phyloP scores from a whole-genome alignment of 35 echinoderm and acorn worm species.

The Apostichopus californicus region DNA sequence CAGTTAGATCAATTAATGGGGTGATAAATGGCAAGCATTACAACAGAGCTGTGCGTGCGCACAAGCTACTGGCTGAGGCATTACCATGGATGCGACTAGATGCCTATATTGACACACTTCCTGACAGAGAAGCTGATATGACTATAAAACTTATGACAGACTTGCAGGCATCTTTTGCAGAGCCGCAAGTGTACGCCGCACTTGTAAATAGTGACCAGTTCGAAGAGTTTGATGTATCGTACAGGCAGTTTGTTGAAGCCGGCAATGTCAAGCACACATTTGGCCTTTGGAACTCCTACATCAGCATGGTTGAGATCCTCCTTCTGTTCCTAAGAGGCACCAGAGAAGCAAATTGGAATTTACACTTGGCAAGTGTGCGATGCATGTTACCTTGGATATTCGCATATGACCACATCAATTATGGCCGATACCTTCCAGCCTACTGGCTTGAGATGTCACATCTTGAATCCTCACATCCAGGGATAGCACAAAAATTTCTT shows the following conservation, averaged over 20 bases:
- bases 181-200: too few relatives aligned
- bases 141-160: slow-evolving; percentile 55
- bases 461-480: too few relatives aligned
- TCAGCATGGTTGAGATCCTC: slow-evolving; percentile 21
- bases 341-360: slow-evolving; percentile 61
- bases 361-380: slow-evolving; percentile 64
- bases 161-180: background rate
- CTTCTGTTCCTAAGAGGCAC: background rate
- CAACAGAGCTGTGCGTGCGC: slow-evolving; percentile 69
- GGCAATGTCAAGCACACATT: background rate
- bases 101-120: too few relatives aligned
- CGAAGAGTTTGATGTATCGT: background rate
- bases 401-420: slow-evolving; percentile 26
- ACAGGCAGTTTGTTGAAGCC: background rate
- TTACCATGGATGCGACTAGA: too few relatives aligned
- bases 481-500: too few relatives aligned
- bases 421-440: slow-evolving; percentile 2
- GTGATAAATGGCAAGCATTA: slow-evolving; percentile 84
- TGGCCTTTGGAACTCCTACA: slow-evolving; percentile 19
- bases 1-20: slow-evolving; percentile 70
- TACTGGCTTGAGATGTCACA: slow-evolving; percentile 31
- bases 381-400: slow-evolving; percentile 31
- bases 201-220: too few relatives aligned
- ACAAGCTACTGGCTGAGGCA: slow-evolving; percentile 24
- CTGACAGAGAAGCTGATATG: too few relatives aligned